phyloP scores from a whole-genome alignment of 2,113 vertebrate species.

The Emydura subglobosa region DNA sequence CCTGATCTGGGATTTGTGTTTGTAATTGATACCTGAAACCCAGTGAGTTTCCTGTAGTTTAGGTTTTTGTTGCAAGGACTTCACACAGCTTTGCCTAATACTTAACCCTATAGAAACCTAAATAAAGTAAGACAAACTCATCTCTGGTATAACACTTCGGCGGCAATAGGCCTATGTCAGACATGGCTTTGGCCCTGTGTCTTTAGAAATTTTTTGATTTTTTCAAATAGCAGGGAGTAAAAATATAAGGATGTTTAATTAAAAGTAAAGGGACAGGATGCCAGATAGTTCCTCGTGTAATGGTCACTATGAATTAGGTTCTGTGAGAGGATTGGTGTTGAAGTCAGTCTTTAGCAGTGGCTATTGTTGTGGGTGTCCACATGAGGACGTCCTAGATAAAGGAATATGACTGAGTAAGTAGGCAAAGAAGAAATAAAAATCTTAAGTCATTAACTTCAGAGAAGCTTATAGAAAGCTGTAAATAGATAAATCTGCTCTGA shows the following conservation, averaged over 20 bases:
- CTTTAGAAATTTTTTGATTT: background rate
- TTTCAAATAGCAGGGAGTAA: background rate
- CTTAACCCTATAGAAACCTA: background rate
- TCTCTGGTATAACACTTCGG: background rate
- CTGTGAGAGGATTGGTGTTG: background rate
- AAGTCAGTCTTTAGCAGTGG: background rate
- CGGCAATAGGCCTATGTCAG: background rate
- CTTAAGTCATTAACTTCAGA: background rate
- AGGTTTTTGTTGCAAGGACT: background rate
- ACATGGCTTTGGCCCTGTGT: background rate
- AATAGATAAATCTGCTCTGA: slow-evolving; percentile 51
- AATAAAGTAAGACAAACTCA: background rate
- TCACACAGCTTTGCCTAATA: background rate
- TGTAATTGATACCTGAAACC: background rate
- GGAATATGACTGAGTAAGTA: background rate
- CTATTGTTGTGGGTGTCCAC: background rate
- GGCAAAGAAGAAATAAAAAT: slow-evolving; percentile 2
- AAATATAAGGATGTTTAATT: background rate
- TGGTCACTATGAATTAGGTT: background rate
- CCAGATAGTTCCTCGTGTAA: background rate
- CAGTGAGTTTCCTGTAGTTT: background rate
- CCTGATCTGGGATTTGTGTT: background rate
- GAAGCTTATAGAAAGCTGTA: slow-evolving; percentile 42
- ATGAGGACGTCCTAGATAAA: background rate
- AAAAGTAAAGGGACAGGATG: background rate